Base-by-base conservation (phyloP, 1,140 invertebrate genomes). In the Cyphomyrmex costatus region DNA sequence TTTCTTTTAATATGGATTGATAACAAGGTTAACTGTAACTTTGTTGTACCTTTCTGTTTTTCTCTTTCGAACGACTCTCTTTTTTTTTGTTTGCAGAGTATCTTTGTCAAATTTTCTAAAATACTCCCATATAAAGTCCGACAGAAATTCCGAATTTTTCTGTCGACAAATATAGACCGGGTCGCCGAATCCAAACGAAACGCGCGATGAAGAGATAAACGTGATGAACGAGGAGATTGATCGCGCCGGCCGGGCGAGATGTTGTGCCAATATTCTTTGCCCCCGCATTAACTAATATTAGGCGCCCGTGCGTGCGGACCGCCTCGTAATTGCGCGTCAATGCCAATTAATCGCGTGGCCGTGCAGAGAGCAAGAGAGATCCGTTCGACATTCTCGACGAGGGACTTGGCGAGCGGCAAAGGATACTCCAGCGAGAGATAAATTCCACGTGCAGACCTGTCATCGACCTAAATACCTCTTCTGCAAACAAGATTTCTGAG, bases 231-330 rank as follows among this genome's bases (percentile, higher is more conserved):
- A 27, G 24, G 19, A 83, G 68, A 83, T 83, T 73, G 68, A 83
- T 83, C 68, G 77, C 51, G 63, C 33, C 24, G 73, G 73, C 33
- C 53, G 36, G 24, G 21, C 56, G 30, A 76, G 36, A 85, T 30
- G 24, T 65, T 30, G 89, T 92, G 92, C 90, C 91, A 92, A 92
- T 92, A 91, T 88, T 91, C 53, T 86, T 92, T 88, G 70, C 66
- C 36, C 76, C 68, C 73, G 61, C 71, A 30, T 56, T 33, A 46
- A 89, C 89, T 92, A 92, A 92, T 91, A 92, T 92, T 91, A 92
- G 88, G 77, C 73, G 61, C 16, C 30, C 53, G 79, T 36, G 33
- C 30, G 42, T 27, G 74, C 19, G 51, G 36, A 19, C 56, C 60
- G 56, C 53, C 24, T 60, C 76, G 66, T 74, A 79, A 86, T 74